Percentiles rank a stretch among this genome's conserved stretches.
Conservation (phyloP, 2,888 invertebrate species). For the Griposia aprilina region DNA sequence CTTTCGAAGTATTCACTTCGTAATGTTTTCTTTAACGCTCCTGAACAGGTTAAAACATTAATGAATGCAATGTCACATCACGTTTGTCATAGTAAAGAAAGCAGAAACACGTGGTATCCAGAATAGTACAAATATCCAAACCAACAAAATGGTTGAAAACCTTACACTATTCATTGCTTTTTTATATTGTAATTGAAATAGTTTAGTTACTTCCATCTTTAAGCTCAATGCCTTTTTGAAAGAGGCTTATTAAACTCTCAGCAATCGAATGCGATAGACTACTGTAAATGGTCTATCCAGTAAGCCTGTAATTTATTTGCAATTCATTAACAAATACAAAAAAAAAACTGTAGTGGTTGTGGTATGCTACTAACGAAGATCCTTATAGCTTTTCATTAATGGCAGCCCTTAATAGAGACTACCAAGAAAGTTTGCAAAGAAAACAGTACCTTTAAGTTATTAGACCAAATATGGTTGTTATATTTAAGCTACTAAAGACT, state of each 20-base stretch:
- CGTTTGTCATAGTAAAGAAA: neutral
- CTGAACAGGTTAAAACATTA: slow-evolving; percentile 5
- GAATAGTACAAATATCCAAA: neutral
- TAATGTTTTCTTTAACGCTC: slow-evolving; percentile 19
- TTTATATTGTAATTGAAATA: neutral
- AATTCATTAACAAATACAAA: neutral
- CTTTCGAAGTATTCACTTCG: slow-evolving; percentile 16
- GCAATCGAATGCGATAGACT: neutral
- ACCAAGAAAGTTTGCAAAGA: neutral
- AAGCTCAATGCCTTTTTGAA: neutral
- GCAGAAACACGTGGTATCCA: slow-evolving; percentile 1
- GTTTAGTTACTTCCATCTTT: neutral
- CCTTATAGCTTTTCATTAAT: neutral
- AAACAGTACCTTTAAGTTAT: neutral
- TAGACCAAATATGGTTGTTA: neutral
- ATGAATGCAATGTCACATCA: slow-evolving; percentile 13
- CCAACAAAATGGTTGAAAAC: neutral
- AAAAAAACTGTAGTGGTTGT: neutral
- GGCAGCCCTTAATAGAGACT: neutral
- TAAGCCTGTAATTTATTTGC: neutral
- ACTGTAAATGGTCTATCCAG: too few species aligned
- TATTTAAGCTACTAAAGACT: neutral
- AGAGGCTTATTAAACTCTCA: neutral
- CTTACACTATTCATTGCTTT: neutral
- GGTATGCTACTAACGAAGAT: neutral